Conservation (phyloP, 2,888 invertebrate species). For the Proisotoma minuta region DNA sequence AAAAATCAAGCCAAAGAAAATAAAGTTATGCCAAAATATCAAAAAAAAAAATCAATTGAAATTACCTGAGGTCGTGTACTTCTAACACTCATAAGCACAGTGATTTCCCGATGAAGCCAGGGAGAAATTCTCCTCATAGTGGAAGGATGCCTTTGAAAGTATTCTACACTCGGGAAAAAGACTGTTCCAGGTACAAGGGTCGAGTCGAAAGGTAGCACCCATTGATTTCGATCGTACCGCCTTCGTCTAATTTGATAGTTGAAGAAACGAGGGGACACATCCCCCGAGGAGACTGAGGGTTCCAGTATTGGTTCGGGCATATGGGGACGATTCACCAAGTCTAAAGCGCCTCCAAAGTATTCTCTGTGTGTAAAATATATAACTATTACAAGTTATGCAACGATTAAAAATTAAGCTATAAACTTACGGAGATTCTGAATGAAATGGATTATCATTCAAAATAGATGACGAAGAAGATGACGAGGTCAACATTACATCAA, state of each 20-base stretch:
- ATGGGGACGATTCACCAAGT: slow-evolving; percentile 15
- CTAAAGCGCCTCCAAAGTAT: slow-evolving; percentile 29
- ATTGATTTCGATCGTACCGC: slow-evolving; percentile 44
- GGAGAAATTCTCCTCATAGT: slow-evolving; percentile 76
- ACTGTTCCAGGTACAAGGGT: slow-evolving; percentile 34
- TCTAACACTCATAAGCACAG: slow-evolving; percentile 60
- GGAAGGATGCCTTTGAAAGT: slow-evolving; percentile 59
- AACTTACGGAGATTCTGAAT: slow-evolving; percentile 8
- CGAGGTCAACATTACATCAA: no score
- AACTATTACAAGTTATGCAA: no score
- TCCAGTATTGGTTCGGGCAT: background rate
- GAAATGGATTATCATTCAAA: slow-evolving; percentile 3
- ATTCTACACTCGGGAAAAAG: slow-evolving; percentile 39
- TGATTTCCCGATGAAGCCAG: slow-evolving; percentile 82
- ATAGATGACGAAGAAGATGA: no score
- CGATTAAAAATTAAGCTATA: no score
- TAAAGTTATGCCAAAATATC: background rate
- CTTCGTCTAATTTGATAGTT: slow-evolving; percentile 43
- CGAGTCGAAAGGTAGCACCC: slow-evolving; percentile 39
- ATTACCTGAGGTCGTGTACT: slow-evolving; percentile 43
- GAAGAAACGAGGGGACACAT: slow-evolving; percentile 5
- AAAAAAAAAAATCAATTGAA: background rate
- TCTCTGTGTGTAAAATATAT: slow-evolving; percentile 34
- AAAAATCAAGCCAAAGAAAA: background rate
- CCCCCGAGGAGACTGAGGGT: slow-evolving; percentile 14